Evolutionary conservation across 2,888 invertebrate genomes (phyloP), one percentile per base, ranked within the genome.

Genomic region (Athalia circularis): DNA sequence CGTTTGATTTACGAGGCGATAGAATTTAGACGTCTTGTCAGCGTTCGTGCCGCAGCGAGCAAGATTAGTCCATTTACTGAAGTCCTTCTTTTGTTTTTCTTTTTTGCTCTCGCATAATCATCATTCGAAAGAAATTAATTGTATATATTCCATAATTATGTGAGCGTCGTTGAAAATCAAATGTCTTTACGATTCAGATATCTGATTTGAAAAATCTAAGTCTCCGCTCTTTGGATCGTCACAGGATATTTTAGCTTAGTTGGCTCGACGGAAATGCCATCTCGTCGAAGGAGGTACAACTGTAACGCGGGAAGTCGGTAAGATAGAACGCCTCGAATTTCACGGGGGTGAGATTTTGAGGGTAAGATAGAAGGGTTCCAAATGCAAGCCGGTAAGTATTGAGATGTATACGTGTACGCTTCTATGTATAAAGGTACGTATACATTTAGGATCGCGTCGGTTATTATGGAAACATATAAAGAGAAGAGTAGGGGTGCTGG

Each of bases 251-350:
- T 29, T 29, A n/a, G 29, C 29, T 45, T 43, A 15, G 13, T 59
- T 13, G 57, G 78, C 59, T 70, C 86, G 85, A 86, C 79, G 77
- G 80, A 72, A 79, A 84, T 84, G 85, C 87, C 88, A 88, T 86
- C 88, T 86, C 62, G 82, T 82, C 82, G 77, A 83, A 77, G 77
- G 77, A 47, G 70, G 59, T 76, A 67, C 80, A 87, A 87, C 82
- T 84, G 79, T 9, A 7, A 52, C 64, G 77, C 67, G 68, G 57
- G 52, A 57, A 74, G 82, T 82, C 82, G 82, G 80, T 83, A 83
- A 83, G 72, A 75, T 48, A 81, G 83, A 77, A 79, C 29, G 43
- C 68, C 1, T 29, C 29, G 52, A 5, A 45, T 72, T 72, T 13
- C 59, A 13, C 45, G 52, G 9, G 13, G 45, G 47, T 43, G 59